Percentiles rank a stretch among this genome's conserved stretches.
Conservation (phyloP, 2,888 invertebrate species). For the Cosmia pyralina region DNA sequence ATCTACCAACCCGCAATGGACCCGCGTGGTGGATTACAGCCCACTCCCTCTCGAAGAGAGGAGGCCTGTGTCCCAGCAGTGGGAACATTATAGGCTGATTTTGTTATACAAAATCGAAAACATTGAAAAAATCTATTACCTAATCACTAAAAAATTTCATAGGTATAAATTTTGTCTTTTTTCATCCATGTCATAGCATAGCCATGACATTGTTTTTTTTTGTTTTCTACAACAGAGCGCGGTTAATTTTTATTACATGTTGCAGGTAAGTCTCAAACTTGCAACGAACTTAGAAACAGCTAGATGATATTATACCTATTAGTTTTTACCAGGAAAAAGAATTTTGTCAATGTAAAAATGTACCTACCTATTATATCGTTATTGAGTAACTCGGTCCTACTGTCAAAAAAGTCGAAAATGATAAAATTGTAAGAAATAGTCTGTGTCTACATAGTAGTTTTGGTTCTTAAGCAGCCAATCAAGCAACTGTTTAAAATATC, state of each 20-base stretch:
- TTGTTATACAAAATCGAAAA: neutral
- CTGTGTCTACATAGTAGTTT: neutral
- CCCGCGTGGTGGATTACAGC: too few species aligned
- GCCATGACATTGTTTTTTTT: conserved; percentile 42
- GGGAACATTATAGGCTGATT: too few species aligned
- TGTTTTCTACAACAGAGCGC: conserved; percentile 27
- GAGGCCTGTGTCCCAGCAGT: too few species aligned
- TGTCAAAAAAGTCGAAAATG: neutral
- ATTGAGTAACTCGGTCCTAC: neutral
- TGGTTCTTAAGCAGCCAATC: neutral
- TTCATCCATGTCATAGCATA: conserved; percentile 7
- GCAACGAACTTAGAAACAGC: conserved; percentile 8
- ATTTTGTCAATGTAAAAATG: neutral
- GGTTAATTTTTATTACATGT: conserved; percentile 28
- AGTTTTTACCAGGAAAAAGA: neutral
- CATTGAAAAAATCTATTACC: neutral
- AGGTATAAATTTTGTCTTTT: conserved; percentile 4
- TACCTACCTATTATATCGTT: neutral
- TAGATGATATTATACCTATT: neutral
- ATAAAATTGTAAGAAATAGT: neutral
- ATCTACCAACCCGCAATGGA: too few species aligned
- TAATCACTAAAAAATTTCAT: neutral
- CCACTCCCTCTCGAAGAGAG: too few species aligned
- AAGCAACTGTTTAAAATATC: conserved; percentile 14
- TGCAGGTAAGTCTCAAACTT: conserved; percentile 11